Conservation (phyloP, 2,113 vertebrate species). For the Semicossyphus pulcher region DNA sequence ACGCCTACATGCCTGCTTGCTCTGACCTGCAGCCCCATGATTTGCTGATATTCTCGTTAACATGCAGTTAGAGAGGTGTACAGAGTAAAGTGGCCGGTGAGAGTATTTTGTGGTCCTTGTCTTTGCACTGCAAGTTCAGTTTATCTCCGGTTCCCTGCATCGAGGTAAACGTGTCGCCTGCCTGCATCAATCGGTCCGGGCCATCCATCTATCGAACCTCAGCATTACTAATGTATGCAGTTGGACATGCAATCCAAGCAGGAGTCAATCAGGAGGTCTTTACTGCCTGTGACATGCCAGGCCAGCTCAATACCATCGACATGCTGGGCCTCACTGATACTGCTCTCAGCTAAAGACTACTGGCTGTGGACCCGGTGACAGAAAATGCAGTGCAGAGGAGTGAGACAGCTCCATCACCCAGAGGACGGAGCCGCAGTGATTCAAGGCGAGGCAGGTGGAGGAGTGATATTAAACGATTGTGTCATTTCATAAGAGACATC, state of each 20-base stretch:
- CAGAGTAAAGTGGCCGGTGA: background rate
- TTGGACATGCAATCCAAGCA: conserved; percentile 81
- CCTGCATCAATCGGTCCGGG: conserved; percentile 57
- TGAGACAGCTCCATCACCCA: conserved; percentile 17
- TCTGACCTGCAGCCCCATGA: background rate
- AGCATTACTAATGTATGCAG: conserved; percentile 80
- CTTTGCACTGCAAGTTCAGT: background rate
- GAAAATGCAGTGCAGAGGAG: conserved; percentile 33
- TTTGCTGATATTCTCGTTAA: background rate
- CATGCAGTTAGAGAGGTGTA: background rate
- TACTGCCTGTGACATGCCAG: conserved; percentile 74
- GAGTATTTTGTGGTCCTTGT: conserved; percentile 1
- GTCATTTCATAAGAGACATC: conserved; percentile 55
- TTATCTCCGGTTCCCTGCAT: conserved; percentile 33
- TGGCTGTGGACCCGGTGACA: conserved; percentile 44
- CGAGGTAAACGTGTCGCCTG: conserved; percentile 39
- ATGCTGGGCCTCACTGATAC: conserved; percentile 70
- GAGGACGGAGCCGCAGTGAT: background rate
- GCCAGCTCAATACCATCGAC: conserved; percentile 79
- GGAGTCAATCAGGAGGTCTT: conserved; percentile 83
- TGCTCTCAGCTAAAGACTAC: conserved; percentile 61
- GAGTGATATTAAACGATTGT: conserved; percentile 32
- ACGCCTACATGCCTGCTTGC: background rate
- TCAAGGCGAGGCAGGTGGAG: conserved; percentile 19
- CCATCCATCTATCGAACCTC: conserved; percentile 66